Conservation (phyloP, 2,113 vertebrate genomes). For the Albula goreensis region DNA sequence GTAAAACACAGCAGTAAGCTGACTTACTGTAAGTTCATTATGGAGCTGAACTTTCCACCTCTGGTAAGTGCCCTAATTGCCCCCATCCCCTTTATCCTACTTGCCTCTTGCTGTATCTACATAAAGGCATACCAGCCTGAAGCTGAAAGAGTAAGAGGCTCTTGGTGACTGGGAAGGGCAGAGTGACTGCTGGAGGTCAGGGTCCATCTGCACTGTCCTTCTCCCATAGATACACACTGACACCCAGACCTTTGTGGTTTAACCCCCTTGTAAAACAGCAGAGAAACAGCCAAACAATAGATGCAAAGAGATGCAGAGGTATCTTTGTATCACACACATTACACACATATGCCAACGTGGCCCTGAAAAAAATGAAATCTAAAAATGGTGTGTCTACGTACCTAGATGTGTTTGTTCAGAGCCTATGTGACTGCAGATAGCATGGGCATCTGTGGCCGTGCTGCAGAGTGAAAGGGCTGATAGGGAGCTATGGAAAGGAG, state of each 20-base stretch:
- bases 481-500: background rate
- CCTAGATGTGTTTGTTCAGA: background rate
- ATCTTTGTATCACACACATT: background rate
- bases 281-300: background rate
- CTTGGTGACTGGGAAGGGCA: conserved; percentile 31
- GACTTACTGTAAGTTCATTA: conserved; percentile 33
- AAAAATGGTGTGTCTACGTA: background rate
- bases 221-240: conserved; percentile 20
- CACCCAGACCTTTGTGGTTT: background rate
- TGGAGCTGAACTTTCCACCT: conserved; percentile 28
- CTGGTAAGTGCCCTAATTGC: conserved; percentile 32
- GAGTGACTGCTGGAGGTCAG: conserved; percentile 19
- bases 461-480: background rate
- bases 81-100: conserved; percentile 29
- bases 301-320: background rate
- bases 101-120: conserved; percentile 21
- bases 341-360: background rate
- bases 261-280: background rate
- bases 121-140: conserved; percentile 13
- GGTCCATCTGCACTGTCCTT: conserved; percentile 17
- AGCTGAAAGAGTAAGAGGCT: conserved; percentile 7
- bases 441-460: background rate
- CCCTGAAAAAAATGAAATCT: background rate
- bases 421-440: background rate
- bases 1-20: conserved; percentile 15